These are phyloP conservation scores for Rotaria sp. DNA, from an alignment of 2,888 invertebrate genomes.

Conservation along the genomic window DNA sequence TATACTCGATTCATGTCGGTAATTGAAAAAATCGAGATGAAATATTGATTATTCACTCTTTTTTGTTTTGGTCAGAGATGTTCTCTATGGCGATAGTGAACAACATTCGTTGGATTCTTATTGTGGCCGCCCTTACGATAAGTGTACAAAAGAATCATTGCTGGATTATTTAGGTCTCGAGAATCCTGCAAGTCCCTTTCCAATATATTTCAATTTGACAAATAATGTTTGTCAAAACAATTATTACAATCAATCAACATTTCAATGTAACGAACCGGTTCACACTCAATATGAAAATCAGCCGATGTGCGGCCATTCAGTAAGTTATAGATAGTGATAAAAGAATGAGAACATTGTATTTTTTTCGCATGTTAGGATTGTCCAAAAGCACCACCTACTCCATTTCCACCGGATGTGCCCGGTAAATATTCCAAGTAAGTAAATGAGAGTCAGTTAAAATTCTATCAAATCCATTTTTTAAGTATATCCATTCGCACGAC, in stretches of 20 bases:
- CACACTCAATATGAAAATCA: constrained; percentile 28
- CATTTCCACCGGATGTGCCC: neutral
- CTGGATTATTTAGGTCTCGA: constrained; percentile 27
- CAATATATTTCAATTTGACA: constrained; percentile 32
- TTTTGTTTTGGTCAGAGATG: constrained; percentile 14
- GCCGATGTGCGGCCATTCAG: constrained; percentile 32
- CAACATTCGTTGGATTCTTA: constrained; percentile 34
- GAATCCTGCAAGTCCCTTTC: constrained; percentile 35
- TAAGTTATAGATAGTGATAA: neutral
- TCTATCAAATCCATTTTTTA: neutral
- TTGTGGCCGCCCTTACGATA: constrained; percentile 31
- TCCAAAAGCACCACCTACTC: neutral
- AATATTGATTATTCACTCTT: neutral
- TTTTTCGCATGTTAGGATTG: neutral
- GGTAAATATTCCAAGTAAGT: constrained; percentile 17
- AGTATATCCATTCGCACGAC: constrained; percentile 39
- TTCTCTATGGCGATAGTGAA: constrained; percentile 29
- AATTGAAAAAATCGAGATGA: no score
- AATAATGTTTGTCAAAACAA: neutral
- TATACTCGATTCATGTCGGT: neutral
- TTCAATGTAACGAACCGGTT: constrained; percentile 17
- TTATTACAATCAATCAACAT: constrained; percentile 28
- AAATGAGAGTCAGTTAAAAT: neutral
- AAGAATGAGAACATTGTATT: no score
- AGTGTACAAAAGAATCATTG: constrained; percentile 31